Base-by-base conservation (phyloP, 2,797 vertebrate genomes). In the Florisuga fusca region DNA sequence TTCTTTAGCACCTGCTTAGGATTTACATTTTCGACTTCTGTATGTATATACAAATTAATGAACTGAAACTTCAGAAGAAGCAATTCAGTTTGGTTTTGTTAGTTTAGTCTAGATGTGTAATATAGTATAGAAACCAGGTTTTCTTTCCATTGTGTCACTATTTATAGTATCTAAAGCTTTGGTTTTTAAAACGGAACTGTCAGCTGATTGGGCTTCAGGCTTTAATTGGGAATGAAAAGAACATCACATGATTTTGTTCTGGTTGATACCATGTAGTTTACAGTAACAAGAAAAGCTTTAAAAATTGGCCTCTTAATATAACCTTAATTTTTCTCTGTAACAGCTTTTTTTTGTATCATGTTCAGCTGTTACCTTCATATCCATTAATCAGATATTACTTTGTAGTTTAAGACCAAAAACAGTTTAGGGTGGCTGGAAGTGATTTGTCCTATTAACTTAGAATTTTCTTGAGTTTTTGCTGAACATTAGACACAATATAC, bases 1-100 rank as follows among this genome's bases (percentile, higher is more conserved):
- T 41, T 76, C 85, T 85, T 84, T 41, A 93, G 59, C 87, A 87
- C 27, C 48, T 96, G 64, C 63, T 53, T 90, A 81, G 71, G 90
- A 63, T 84, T 91, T 92, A 84, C 71, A 62, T 73, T 81, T 71
- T 94, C 38, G 91, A 2, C 79, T 93, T 90, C 31, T 90, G 82
- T 48, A 91, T 95, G 26, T 92, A 20, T 80, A 68, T 74, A 63
- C 74, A 83, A 92, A 84, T 87, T 53, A 50, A 61, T 68, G 71
- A 55, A 14, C 15, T 78, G 63, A 85, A 90, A 71, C 71, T 88
- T 82, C 25, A 93, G 83, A 89, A 75, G 41, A 89, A 22, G 81
- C 38, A 58, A 38, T 74, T 54, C 27, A 23, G 19, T 74, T 89
- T 89, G 43, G 1, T 88, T 90, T 78, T 78, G 38, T 76, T 90